Base-by-base conservation (phyloP, 1,140 invertebrate species). In the Nasonia longicornis region DNA sequence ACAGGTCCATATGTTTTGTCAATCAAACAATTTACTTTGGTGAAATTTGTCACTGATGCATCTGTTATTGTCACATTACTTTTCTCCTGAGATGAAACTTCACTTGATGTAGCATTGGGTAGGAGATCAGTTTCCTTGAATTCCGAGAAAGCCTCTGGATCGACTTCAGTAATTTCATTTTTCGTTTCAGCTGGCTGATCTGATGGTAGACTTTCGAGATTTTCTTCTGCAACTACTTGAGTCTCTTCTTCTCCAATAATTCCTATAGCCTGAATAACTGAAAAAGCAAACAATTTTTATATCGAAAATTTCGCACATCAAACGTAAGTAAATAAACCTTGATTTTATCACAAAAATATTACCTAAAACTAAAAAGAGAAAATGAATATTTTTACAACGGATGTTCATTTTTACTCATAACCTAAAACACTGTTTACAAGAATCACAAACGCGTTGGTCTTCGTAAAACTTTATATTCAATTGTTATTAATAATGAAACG, bases 1-100 rank as follows among this genome's bases (percentile, higher is more conserved):
- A 90, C 90, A 70, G 87, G 85, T 45, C 88, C 89, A 83, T 89
- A 87, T 14, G 85, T 77, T 75, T 87, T 86, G 31, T 90, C 88
- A 0, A 75, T 86, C 12, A 87, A 82, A 71, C 90, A 91, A 85
- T 90, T 88, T 22, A 86, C 84, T 84, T 87, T 89, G 6, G 85
- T 89, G 7, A 85, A 75, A 82, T 89, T 89, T 58, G 14, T 22
- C 63, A 83, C 11, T 11, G 42, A 16, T 38, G 45, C 3, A 66
- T 76, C 80, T 83, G 22, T 77, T 77, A 82, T 83, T 42, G 80
- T 84, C 66, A 84, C 67, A 79, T 83, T 85, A 22, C 63, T 71
- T 82, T 84, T 84, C 26, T 76, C 52, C 29, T 79, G 63, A 12
- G 74, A 10, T 69, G 26, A 72, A 74, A 29, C 12, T 31, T 77